Evolutionary conservation across 2,797 vertebrate genomes (phyloP).

Genomic region (Perodicticus potto): DNA sequence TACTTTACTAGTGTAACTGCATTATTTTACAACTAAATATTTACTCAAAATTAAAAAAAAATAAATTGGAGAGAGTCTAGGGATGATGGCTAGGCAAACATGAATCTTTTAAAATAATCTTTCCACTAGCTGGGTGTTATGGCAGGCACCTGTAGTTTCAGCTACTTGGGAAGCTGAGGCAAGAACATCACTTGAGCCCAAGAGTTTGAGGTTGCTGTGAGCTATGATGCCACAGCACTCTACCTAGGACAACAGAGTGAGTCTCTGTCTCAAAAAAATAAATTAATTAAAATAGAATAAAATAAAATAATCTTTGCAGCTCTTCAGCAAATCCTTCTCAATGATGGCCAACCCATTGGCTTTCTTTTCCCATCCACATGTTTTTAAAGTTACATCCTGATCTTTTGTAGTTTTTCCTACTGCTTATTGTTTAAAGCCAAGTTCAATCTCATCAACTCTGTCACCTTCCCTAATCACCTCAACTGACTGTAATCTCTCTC

Average conservation of each 20-base stretch:
- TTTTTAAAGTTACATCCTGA: not conserved
- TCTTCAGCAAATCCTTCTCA: slow-evolving; percentile 7
- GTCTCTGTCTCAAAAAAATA: too few relatives aligned
- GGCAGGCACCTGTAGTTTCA: too few relatives aligned
- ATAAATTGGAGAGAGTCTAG: not conserved
- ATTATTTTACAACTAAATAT: not conserved
- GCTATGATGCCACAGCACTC: too few relatives aligned
- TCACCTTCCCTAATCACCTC: not conserved
- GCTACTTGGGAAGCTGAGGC: too few relatives aligned
- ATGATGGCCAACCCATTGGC: not conserved
- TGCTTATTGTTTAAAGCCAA: not conserved
- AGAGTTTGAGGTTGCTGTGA: too few relatives aligned
- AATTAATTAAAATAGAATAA: too few relatives aligned
- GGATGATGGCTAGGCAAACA: not conserved
- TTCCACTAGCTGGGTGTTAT: not conserved
- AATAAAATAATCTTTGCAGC: not conserved
- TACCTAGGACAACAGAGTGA: too few relatives aligned
- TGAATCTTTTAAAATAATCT: not conserved
- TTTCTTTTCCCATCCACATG: not conserved
- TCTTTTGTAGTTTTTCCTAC: not conserved
- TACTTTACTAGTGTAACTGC: not conserved
- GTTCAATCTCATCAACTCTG: not conserved
- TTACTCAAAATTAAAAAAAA: not conserved
- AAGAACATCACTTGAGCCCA: too few relatives aligned
- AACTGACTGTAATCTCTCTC: not conserved